phyloP scores from a whole-genome alignment of 2,113 vertebrate genomes.

The Corydoras maculifer region DNA sequence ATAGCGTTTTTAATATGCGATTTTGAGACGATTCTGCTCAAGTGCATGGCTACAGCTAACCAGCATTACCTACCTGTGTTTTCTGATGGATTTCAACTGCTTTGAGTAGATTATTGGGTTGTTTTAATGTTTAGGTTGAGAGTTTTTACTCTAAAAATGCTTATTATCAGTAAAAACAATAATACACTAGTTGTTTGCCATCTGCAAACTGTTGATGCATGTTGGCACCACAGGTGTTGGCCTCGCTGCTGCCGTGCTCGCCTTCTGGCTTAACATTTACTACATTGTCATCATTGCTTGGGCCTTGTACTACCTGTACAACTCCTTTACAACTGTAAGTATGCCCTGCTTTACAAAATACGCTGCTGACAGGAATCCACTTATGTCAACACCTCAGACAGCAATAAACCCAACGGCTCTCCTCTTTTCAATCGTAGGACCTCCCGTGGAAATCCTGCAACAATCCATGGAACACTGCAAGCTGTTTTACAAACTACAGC shows the following conservation, averaged over 20 bases:
- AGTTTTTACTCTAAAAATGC: too few species aligned
- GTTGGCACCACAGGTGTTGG: slow-evolving; percentile 76
- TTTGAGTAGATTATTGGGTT: too few species aligned
- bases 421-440: slow-evolving; percentile 60
- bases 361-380: not conserved
- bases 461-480: slow-evolving; percentile 93
- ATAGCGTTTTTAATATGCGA: too few species aligned
- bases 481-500: slow-evolving; percentile 91
- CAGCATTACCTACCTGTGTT: too few species aligned
- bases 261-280: slow-evolving; percentile 99
- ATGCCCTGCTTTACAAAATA: slow-evolving; percentile 4
- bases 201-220: not conserved
- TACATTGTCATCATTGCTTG: slow-evolving; percentile 97
- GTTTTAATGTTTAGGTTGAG: too few species aligned
- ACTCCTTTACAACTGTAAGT: slow-evolving; percentile 92
- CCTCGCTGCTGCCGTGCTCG: slow-evolving; percentile 89
- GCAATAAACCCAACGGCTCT: not conserved
- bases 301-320: slow-evolving; percentile 97
- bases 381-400: not conserved
- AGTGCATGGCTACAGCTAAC: too few species aligned
- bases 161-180: not conserved
- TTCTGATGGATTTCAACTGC: too few species aligned
- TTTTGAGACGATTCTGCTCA: too few species aligned
- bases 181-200: not conserved
- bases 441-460: slow-evolving; percentile 93